These are phyloP conservation scores for Gavialis gangeticus DNA, from an alignment of 2,113 vertebrate genomes.

Conservation along the genomic window DNA sequence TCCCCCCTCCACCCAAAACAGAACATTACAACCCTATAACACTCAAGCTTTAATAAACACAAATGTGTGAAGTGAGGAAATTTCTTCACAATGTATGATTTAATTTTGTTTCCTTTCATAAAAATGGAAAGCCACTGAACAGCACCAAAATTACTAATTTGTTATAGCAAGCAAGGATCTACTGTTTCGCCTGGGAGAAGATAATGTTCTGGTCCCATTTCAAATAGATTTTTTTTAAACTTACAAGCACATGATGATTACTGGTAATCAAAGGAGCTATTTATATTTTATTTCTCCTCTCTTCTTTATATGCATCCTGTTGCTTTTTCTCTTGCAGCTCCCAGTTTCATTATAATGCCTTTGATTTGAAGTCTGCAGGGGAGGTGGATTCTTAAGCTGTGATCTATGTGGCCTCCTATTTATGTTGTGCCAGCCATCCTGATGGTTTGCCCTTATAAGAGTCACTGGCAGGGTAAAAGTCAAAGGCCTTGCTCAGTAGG, in stretches of 20 bases:
- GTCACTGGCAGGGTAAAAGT: not conserved
- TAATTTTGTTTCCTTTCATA: not conserved
- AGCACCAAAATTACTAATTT: not conserved
- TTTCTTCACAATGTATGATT: not conserved
- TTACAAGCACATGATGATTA: not conserved
- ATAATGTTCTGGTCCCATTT: not conserved
- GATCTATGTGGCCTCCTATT: not conserved
- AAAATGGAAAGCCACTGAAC: not conserved
- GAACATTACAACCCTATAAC: too few relatives aligned
- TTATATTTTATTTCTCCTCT: not conserved
- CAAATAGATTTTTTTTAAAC: not conserved
- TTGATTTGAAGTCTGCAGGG: not conserved
- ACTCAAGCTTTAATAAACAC: not conserved
- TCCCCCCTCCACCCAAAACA: not conserved
- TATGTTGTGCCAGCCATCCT: not conserved
- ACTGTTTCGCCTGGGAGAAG: not conserved
- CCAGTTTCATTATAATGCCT: not conserved
- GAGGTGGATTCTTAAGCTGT: not conserved
- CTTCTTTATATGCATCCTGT: not conserved
- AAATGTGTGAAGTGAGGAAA: not conserved
- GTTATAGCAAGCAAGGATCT: not conserved
- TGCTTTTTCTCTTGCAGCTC: not conserved
- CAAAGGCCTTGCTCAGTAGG: not conserved
- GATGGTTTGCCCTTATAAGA: not conserved
- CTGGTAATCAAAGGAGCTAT: not conserved